Conservation (phyloP, 2,888 invertebrate genomes). For the Neelides folsomi region DNA sequence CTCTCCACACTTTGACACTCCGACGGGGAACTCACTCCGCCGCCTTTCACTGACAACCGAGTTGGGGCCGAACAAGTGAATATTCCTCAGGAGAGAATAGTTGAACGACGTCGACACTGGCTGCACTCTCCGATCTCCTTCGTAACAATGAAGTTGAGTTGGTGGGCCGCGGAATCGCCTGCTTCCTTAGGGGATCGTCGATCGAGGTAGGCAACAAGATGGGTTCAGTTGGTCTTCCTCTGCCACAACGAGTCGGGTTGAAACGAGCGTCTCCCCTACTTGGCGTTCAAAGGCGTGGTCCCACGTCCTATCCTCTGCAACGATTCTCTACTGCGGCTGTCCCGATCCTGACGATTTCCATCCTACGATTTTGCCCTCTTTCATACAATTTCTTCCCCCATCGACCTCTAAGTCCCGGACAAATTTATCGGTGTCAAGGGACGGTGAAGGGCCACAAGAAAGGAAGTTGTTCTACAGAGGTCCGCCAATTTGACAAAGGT, state of each 20-base stretch:
- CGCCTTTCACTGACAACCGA: too few species aligned
- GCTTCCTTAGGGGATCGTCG: too few species aligned
- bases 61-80: too few species aligned
- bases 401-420: too few species aligned
- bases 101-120: too few species aligned
- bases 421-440: neutral
- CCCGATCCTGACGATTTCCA: neutral
- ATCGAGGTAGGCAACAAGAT: slow-evolving; percentile 3
- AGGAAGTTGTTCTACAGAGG: neutral
- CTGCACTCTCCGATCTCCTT: too few species aligned
- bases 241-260: slow-evolving; percentile 1
- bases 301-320: slow-evolving; percentile 3
- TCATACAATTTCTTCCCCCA: too few species aligned
- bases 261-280: slow-evolving; percentile 1
- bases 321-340: slow-evolving; percentile 2
- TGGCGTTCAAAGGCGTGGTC: slow-evolving; percentile 4
- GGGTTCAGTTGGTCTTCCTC: slow-evolving; percentile 1
- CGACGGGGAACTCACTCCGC: too few species aligned
- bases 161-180: too few species aligned
- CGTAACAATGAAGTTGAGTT: too few species aligned
- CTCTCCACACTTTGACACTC: too few species aligned
- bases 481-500: neutral
- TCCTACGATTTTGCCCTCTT: neutral
- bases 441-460: neutral
- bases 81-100: too few species aligned